Base-by-base conservation (phyloP, 2,888 invertebrate genomes). In the Agrotis segetum region DNA sequence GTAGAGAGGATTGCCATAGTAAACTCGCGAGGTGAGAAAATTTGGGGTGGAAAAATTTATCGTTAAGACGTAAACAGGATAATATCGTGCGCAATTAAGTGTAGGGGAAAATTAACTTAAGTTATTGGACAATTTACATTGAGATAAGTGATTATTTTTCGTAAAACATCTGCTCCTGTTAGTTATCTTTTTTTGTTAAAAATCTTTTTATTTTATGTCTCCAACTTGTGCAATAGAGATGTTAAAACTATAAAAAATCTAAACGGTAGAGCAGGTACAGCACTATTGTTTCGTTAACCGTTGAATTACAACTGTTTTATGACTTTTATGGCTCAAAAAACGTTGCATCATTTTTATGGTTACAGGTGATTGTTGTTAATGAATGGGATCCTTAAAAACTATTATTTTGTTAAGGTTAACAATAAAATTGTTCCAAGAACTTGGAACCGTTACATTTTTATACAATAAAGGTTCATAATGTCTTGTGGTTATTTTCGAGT, bases 341-440 rank as follows among this genome's bases (percentile, higher is more conserved):
- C 74, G 82, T 94, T 94, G 92, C 87, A 87, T 88, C 92, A 92
- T 91, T 90, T 84, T 91, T 91, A 92, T 87, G 90, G 87, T 84
- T 66, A 77, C 87, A 89, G 88, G 88, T 89, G 85, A 90, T 90
- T 91, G 89, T 92, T 88, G 60, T 56, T 74, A 86, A 85, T 89
- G 85, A 89, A 88, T 88, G 87, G 87, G 67, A 77, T 78, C 79
- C 68, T 85, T 81, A 76, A 79, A 77, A 83, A 84, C 82, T 67
- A 81, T 86, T 85, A 81, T 86, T 83, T 74, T 79, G 71, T 80
- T 77, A 82, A 79, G 78, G 74, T 80, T 83, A 71, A 81, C 80
- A 85, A 87, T 85, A 65, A 70, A 76, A 73, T 46, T 19, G 52
- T 89, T 86, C 79, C 49, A 44, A 59, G 81, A 87, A 87, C 67